Evolutionary conservation across 1,140 invertebrate species (phyloP), one percentile per base, ranked within the genome.

Genomic region (Druon quercuslanigerum): DNA sequence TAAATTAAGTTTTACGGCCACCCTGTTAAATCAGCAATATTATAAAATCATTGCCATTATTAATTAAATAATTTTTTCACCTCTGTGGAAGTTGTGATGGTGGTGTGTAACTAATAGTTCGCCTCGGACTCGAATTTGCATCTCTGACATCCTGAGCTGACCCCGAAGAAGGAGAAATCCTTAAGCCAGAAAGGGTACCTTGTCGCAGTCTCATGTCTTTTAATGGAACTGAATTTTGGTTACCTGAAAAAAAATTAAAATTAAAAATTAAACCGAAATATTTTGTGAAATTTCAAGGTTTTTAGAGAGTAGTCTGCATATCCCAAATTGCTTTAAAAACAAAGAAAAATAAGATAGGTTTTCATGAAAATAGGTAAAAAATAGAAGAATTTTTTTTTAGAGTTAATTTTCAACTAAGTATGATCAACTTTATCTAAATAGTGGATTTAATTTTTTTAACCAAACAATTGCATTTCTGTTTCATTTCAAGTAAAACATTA

Each of bases 61-160:
- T 33, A 33, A 33, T 33, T 33, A 5, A 33, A 3, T 3, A 33
- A 33, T 75, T 71, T 33, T 74, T 75, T 77, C 76, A 90, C 90
- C 90, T 90, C 74, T 91, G 89, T 78, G 90, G 90, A 80, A 91
- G 87, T 83, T 91, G 90, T 3, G 90, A 90, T 13, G 89, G 86
- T 75, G 89, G 85, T 1, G 87, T 82, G 71, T 90, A 91, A 76
- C 86, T 90, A 54, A 83, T 83, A 19, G 89, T 87, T 81, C 90
- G 85, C 72, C 88, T 85, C 20, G 89, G 87, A 86, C 87, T 90
- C 25, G 86, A 78, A 9, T 80, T 85, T 12, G 83, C 72, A 70
- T 91, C 90, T 74, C 87, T 85, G 6, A 89, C 82, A 33, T 91
- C 89, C 73, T 90, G 89, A 54, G 85, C 85, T 66, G 89, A 90